A percentile compares a stretch with the other conserved stretches of the same genome.
Conservation (phyloP, 2,113 vertebrate genomes). For the Aspiorhynchus laticeps region DNA sequence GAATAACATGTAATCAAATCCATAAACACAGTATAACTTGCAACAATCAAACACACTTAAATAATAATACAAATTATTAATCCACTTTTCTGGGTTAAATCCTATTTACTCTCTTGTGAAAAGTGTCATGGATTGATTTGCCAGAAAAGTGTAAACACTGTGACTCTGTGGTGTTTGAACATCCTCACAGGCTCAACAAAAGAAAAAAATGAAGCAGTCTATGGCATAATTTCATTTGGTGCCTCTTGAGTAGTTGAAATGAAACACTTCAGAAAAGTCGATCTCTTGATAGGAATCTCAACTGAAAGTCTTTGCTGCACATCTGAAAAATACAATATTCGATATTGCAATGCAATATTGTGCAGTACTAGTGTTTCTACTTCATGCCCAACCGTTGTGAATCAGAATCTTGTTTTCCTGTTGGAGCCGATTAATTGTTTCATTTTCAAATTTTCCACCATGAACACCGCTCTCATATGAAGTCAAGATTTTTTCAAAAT, state of each 20-base stretch:
- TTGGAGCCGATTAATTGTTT: constrained; percentile 82
- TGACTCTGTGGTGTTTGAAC: too few species aligned
- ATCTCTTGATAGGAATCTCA: neutral
- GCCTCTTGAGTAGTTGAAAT: neutral
- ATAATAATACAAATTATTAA: too few species aligned
- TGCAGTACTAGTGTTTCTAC: neutral
- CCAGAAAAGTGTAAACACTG: too few species aligned
- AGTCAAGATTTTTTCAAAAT: constrained; percentile 89
- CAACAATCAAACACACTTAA: too few species aligned
- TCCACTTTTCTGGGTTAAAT: too few species aligned
- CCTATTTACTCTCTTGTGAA: too few species aligned
- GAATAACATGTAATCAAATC: too few species aligned
- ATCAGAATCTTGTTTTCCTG: constrained; percentile 86
- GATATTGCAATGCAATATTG: neutral
- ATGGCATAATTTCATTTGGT: neutral
- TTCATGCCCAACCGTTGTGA: constrained; percentile 75
- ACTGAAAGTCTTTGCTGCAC: neutral
- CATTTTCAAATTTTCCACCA: constrained; percentile 86
- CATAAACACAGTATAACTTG: too few species aligned
- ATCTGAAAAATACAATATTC: neutral
- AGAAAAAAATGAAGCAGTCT: neutral
- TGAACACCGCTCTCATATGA: constrained; percentile 87
- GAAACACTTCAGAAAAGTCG: neutral
- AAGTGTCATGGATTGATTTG: too few species aligned
- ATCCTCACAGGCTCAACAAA: neutral